Conservation (phyloP, 2,888 invertebrate genomes). For the Lamellibrachia columna region DNA sequence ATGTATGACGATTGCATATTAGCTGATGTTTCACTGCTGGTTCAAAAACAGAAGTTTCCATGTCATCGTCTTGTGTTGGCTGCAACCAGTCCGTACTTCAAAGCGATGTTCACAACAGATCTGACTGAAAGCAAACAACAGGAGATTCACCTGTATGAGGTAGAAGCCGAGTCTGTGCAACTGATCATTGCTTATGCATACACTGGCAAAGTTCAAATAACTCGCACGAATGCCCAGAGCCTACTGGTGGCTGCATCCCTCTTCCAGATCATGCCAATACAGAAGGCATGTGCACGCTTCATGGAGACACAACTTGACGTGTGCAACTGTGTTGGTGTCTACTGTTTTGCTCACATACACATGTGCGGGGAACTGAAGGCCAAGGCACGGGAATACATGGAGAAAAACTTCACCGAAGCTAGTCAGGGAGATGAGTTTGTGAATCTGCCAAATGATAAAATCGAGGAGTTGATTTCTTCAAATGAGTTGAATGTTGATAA, state of each 20-base stretch:
- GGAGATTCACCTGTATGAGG: constrained; percentile 54
- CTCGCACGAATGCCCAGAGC: constrained; percentile 56
- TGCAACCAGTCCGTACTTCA: constrained; percentile 60
- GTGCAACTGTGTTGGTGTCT: constrained; percentile 59
- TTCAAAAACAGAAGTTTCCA: constrained; percentile 50
- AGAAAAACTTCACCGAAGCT: constrained; percentile 58
- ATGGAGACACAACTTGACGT: constrained; percentile 61
- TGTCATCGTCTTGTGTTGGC: constrained; percentile 60
- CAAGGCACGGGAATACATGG: constrained; percentile 58
- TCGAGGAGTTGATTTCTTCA: constrained; percentile 53
- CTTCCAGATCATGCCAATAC: constrained; percentile 58
- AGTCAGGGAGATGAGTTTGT: constrained; percentile 56
- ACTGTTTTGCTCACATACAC: constrained; percentile 58
- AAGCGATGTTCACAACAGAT: constrained; percentile 60
- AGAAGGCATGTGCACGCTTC: constrained; percentile 59
- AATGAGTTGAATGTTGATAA: constrained; percentile 62
- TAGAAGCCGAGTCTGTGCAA: constrained; percentile 53
- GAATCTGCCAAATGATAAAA: constrained; percentile 47
- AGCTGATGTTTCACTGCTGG: constrained; percentile 56
- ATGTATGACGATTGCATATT: constrained; percentile 54
- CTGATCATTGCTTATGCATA: constrained; percentile 61
- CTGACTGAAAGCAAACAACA: constrained; percentile 55
- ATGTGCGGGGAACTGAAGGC: constrained; percentile 52
- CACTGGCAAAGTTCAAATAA: constrained; percentile 58
- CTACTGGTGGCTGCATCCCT: constrained; percentile 57